phyloP scores from a whole-genome alignment of 2,113 vertebrate genomes.

The Motacilla alba region DNA sequence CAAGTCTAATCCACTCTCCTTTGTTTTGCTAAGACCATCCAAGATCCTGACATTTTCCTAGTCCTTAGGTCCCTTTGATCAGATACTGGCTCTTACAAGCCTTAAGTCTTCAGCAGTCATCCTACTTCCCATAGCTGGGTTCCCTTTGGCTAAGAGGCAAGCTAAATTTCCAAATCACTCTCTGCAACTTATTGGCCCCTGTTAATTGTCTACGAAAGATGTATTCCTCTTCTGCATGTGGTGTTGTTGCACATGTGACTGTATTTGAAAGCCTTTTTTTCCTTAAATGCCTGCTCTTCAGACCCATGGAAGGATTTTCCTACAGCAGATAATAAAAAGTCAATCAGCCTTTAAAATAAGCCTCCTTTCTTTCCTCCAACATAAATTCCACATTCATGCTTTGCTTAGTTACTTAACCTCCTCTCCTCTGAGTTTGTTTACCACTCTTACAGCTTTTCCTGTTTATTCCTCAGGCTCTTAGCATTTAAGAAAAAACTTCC shows the following conservation, averaged over 20 bases:
- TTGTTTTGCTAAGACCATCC: neutral
- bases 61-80: neutral
- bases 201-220: neutral
- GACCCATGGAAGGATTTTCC: neutral
- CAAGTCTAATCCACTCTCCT: neutral
- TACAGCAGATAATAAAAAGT: neutral
- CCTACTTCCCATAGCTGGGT: neutral
- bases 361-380: neutral
- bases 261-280: neutral
- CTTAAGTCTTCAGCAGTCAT: neutral
- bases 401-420: neutral
- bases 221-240: neutral
- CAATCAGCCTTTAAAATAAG: neutral
- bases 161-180: neutral
- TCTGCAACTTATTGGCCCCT: neutral
- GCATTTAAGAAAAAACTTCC: neutral
- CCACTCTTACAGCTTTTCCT: neutral
- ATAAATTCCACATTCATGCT: neutral
- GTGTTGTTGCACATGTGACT: neutral
- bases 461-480: conserved; percentile 2
- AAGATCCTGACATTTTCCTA: neutral
- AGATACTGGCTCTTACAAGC: neutral
- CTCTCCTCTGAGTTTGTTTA: neutral
- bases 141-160: neutral
- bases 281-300: neutral